Evolutionary conservation across 2,888 invertebrate species (phyloP), one percentile per base, ranked within the genome.

Genomic region (Cantharis flavilabris): DNA sequence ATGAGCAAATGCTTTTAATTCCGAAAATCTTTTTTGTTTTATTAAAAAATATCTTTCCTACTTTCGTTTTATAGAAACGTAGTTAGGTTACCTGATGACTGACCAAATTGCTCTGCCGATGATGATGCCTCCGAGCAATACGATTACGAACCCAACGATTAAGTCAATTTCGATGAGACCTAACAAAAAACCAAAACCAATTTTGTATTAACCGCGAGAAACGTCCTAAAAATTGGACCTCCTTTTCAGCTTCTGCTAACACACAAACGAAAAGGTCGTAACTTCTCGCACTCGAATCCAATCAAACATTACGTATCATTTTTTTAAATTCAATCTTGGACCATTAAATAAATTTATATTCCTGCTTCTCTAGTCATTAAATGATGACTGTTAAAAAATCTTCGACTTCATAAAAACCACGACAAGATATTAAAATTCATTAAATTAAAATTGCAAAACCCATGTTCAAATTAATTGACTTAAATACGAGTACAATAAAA

Each of bases 91-190:
- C 80, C 79, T 80, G 80, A 73, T 63, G 75, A 75, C 75, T 77
- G 79, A 67, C 77, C 76, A 83, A 85, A 84, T 84, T 84, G 83
- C 82, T 82, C 83, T 83, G 13, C 81, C 82, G 81, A 83, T 82
- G 84, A 83, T 83, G 84, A 83, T 83, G 79, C 84, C 86, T 83
- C 69, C 72, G 73, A 83, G 85, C 84, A 69, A 83, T 83, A 82
- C 86, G 84, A 86, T 86, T 86, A 85, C 85, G 84, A 81, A 83
- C 84, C 83, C 83, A 81, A 82, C 86, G 86, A 87, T 87, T 86
- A 86, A 86, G 86, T 86, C 85, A 86, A 86, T 86, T 87, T 86
- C 84, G 83, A 84, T 79, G 83, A 84, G 84, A 85, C 84, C 75
- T 82, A 81, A 84, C 84, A 85, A 85, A 86, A 86, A 86, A 85